A percentile compares a stretch with the other conserved stretches of the same genome.
phyloP scores from a whole-genome alignment of 2,113 vertebrate species.

The Carassius auratus region DNA sequence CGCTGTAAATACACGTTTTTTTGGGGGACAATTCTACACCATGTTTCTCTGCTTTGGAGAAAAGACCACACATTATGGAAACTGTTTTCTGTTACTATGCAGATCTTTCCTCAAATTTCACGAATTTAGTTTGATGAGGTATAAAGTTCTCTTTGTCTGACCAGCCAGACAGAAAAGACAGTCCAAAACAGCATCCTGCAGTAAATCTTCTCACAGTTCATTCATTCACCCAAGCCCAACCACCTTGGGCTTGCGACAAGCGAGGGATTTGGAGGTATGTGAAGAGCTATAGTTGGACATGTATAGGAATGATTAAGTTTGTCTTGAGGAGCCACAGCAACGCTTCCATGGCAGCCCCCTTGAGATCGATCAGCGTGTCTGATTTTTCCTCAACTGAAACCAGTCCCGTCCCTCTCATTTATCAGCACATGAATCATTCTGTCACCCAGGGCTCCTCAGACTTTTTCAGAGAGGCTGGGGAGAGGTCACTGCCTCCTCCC shows the following conservation, averaged over 20 bases:
- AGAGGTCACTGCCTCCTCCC: slow-evolving; percentile 50
- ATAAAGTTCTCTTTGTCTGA: slow-evolving; percentile 69
- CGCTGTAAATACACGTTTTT: slow-evolving; percentile 49
- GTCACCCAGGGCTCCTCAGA: slow-evolving; percentile 33
- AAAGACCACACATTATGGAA: slow-evolving; percentile 32
- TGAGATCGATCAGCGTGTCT: slow-evolving; percentile 55
- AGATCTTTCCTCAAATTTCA: not conserved
- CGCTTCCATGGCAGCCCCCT: slow-evolving; percentile 78
- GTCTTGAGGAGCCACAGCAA: slow-evolving; percentile 80
- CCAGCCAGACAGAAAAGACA: slow-evolving; percentile 52
- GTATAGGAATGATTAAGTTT: slow-evolving; percentile 64
- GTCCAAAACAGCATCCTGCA: slow-evolving; percentile 44
- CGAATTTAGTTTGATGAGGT: not conserved
- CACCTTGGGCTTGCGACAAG: not conserved
- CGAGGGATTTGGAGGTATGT: slow-evolving; percentile 22
- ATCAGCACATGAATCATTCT: slow-evolving; percentile 50
- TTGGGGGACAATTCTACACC: slow-evolving; percentile 18
- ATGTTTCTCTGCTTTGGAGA: slow-evolving; percentile 9
- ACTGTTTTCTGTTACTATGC: not conserved
- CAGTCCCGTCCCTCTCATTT: slow-evolving; percentile 37
- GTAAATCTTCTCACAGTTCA: slow-evolving; percentile 74
- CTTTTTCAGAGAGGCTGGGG: slow-evolving; percentile 16
- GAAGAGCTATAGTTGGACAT: slow-evolving; percentile 19
- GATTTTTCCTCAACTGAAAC: slow-evolving; percentile 35
- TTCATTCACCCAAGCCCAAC: slow-evolving; percentile 63